Percentiles rank a stretch among this genome's conserved stretches.
Conservation (phyloP, 2,113 vertebrate genomes). For the Callocephalon fimbriatum region DNA sequence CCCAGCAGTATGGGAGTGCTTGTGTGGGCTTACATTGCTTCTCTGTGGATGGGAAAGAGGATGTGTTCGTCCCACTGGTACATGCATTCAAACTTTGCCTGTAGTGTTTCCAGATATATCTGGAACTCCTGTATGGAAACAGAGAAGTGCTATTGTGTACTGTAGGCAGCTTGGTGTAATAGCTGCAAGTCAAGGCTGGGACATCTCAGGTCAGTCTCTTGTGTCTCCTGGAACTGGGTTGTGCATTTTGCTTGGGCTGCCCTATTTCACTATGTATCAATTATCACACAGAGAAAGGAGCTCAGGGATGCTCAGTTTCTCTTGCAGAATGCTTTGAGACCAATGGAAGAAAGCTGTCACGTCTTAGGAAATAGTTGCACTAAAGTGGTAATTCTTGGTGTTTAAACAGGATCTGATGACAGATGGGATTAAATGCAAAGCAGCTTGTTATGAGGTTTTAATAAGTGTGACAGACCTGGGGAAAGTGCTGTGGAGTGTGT, state of each 20-base stretch:
- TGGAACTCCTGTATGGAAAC: background rate
- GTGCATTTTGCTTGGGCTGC: background rate
- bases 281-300: background rate
- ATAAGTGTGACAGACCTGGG: slow-evolving; percentile 55
- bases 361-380: slow-evolving; percentile 17
- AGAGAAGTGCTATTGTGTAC: background rate
- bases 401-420: slow-evolving; percentile 64
- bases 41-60: background rate
- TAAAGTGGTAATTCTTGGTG: slow-evolving; percentile 36
- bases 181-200: background rate
- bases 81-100: background rate
- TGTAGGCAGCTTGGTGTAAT: background rate
- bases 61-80: background rate
- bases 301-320: background rate
- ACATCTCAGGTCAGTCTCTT: background rate
- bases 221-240: background rate
- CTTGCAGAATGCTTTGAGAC: background rate
- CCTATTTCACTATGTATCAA: background rate
- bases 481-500: slow-evolving; percentile 15
- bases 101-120: background rate
- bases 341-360: background rate
- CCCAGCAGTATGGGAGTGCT: background rate
- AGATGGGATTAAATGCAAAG: slow-evolving; percentile 64
- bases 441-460: slow-evolving; percentile 44
- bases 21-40: accelerated